Percentiles rank a stretch among this genome's conserved stretches.
These are phyloP conservation scores for Sebastes vulpes DNA, from an alignment of 2,797 vertebrate species.

Conservation along the genomic window DNA sequence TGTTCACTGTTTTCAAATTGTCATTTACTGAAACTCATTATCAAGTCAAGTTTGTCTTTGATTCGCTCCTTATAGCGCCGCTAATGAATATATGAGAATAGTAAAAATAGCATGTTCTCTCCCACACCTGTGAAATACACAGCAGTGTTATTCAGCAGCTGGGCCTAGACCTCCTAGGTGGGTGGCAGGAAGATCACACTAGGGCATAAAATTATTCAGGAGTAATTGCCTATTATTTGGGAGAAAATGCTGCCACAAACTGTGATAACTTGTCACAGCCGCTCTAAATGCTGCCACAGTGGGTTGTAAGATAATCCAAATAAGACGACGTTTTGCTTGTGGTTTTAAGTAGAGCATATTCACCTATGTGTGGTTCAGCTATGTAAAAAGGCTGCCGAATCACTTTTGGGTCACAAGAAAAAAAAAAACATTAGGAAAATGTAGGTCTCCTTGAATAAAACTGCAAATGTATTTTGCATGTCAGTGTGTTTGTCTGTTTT, in stretches of 20 bases:
- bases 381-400: slow-evolving; percentile 21
- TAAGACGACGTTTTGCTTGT: not conserved
- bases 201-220: slow-evolving; percentile 34
- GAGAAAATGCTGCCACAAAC: slow-evolving; percentile 38
- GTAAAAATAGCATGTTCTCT: slow-evolving; percentile 32
- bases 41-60: slow-evolving; percentile 68
- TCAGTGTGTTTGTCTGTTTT: slow-evolving; percentile 5
- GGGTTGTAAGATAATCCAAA: slow-evolving; percentile 18
- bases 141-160: slow-evolving; percentile 3
- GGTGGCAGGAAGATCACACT: slow-evolving; percentile 35
- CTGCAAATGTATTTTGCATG: not conserved
- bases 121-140: slow-evolving; percentile 50
- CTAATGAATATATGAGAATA: slow-evolving; percentile 34
- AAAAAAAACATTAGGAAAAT: not conserved
- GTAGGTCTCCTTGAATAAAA: not conserved
- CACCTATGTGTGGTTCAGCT: not conserved
- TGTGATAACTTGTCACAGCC: slow-evolving; percentile 46
- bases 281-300: not conserved
- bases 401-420: slow-evolving; percentile 11
- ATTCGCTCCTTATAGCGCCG: slow-evolving; percentile 40
- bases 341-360: slow-evolving; percentile 24
- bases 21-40: slow-evolving; percentile 69
- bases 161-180: slow-evolving; percentile 6
- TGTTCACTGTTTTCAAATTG: slow-evolving; percentile 73
- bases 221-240: slow-evolving; percentile 40